Base-by-base conservation (phyloP, 2,888 invertebrate species). In the Hypsopygia costalis region DNA sequence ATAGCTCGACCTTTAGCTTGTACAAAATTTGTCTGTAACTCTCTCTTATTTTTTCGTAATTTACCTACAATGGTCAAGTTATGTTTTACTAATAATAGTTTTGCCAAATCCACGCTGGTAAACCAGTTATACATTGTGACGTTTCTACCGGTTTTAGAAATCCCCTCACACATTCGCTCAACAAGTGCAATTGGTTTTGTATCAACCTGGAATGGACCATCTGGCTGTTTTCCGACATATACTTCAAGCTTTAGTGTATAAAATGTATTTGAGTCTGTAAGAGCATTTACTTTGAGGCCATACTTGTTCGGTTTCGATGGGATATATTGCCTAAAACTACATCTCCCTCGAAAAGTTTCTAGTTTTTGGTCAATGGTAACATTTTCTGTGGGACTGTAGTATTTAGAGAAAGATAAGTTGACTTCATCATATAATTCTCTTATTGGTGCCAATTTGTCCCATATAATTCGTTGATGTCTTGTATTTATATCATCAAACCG, bases 231-330 rank as follows among this genome's bases (percentile, higher is more conserved):
- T 16, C 47, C 52, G 4, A 42, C 16, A 39, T 53, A 53, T 9
- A 51, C 36, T 35, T 53, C 49, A 7, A 49, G 20, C 22, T 49
- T 51, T 9, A 44, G 45, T 7, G 43, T 40, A 25, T 41, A 40
- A 29, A 33, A 28, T 8, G 10, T 36, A 6, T 33, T 22, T n/a
- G 33, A 22, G 25, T 39, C 33, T 6, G 36, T 28, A 6, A 36
- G 27, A 7, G 40, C 40, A 11, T 22, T 22, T 8, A 41, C 33
- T 36, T 46, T 44, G 6, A 46, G 34, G 22, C 45, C 62, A 45
- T 63, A 61, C 48, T 62, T 62, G n/a, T 51, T 53, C 9, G 62
- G 62, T 43, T 69, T 69, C 4, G 44, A 50, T 12, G 61, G 55
- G 6, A 63, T 61, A 40, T 55, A 64, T 37, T 55, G 53, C 11